These are phyloP conservation scores for Drosophila eugracilis DNA, from an alignment of 1,140 invertebrate species.

Conservation along the genomic window DNA sequence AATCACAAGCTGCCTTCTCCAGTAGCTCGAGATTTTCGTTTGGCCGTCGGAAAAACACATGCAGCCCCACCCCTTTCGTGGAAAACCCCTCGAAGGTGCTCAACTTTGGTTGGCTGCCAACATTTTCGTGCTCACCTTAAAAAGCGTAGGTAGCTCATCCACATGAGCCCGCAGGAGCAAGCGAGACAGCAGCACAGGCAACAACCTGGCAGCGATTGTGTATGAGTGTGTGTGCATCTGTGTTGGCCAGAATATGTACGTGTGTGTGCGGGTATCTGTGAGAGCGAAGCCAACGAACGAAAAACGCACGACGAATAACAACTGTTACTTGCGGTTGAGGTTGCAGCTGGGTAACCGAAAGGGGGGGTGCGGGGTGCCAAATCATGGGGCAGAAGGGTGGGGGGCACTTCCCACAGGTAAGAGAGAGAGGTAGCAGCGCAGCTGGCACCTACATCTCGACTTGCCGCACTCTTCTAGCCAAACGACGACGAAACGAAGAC, in stretches of 20 bases:
- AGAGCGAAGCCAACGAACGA: constrained; percentile 76
- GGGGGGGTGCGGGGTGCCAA: not conserved
- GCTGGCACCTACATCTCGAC: constrained; percentile 60
- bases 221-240: constrained; percentile 17
- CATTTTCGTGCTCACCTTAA: constrained; percentile 80
- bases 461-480: constrained; percentile 47
- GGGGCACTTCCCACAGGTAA: constrained; percentile 11
- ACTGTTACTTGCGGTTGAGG: constrained; percentile 76
- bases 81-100: constrained; percentile 67
- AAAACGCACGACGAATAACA: constrained; percentile 79
- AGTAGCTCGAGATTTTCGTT: constrained; percentile 8
- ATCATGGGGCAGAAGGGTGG: not conserved
- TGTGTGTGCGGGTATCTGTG: constrained; percentile 34
- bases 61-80: constrained; percentile 16
- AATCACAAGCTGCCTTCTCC: not conserved
- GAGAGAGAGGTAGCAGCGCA: constrained; percentile 38
- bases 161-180: constrained; percentile 52
- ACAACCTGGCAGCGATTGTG: constrained; percentile 70
- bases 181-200: constrained; percentile 66
- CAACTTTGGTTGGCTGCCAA: constrained; percentile 84
- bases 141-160: constrained; percentile 54
- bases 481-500: constrained; percentile 55
- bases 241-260: constrained; percentile 2
- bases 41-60: constrained; percentile 53
- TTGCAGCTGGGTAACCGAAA: constrained; percentile 22